Base-by-base conservation (phyloP, 2,113 vertebrate species). In the Paratilapia polleni region DNA sequence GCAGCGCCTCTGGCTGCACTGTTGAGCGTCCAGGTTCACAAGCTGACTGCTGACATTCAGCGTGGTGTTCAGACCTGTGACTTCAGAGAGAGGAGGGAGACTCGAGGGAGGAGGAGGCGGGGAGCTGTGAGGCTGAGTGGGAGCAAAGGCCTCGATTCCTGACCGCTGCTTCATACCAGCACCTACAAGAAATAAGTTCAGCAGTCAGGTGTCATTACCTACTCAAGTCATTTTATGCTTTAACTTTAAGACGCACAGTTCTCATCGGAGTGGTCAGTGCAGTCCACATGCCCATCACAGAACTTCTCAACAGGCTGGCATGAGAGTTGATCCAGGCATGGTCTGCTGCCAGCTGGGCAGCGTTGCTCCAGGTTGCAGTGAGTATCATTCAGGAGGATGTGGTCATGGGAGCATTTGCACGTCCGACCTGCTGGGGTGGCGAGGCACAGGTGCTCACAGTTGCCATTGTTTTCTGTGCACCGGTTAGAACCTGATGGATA, bases 371-470 rank as follows among this genome's bases (percentile, higher is more conserved):
- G 87, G 0, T 15, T 49, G 41, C 98, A 98, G 2, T 78, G 83
- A 7, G 77, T 92, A 9, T 62, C 90, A 0, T 76, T 94, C 34
- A 93, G 86, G 31, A 94, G 70, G 9, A 41, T 59, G 79, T 97
- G 94, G 15, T 95, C 96, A 0, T 90, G 68, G 17, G 95, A 88
- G 79, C 98, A 99, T 43, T 15, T 93, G 84, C 98, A 98, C 12
- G 92, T 97, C 80, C 87, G 92, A 5, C 97, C 96, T 4, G 87
- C 31, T 0, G 96, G 96, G 15, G 95, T 95, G 12, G 97, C 94
- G 8, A 99, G 94, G 89, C 98, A 99, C 47, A 99, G 91, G 58
- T 98, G 97, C 82, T 94, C 92, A 60, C 98, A 98, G 66, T 96
- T 95, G 4, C 97, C 98, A 0, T 98, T 97, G 66, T 88, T 95